Evolutionary conservation across 2,797 vertebrate genomes (phyloP), one percentile per base, ranked within the genome.

Genomic region (Merluccius polli): DNA sequence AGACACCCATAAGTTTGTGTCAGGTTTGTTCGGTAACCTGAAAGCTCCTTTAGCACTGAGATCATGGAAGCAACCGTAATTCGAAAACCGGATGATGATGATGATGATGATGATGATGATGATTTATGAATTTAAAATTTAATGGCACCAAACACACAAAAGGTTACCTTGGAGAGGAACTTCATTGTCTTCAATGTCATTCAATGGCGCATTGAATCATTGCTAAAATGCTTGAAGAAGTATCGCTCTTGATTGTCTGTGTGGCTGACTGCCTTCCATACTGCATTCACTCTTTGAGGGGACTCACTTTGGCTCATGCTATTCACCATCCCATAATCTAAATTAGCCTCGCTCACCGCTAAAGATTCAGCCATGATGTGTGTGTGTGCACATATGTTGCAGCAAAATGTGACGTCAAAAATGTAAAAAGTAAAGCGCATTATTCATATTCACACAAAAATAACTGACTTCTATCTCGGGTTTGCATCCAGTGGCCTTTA

Each of bases 21-120:
- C 29, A 21, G 41, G 41, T 73, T 4, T 73, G 44, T 32, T 59
- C 29, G 30, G 44, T 73, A 52, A n/a, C 44, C 30, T 32, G 41
- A 63, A 59, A 73, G 44, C 72, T 32, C 72, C 44, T 65, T 73
- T 33, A 63, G 72, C 72, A 52, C 30, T 73, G 72, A 59, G 18
- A 32, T 31, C 44, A 33, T 27, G 59, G 10, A 27, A 65, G 59
- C 59, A 65, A 65, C n/a, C 59, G 24, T 59, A 59, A 65, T 65
- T 65, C 24, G 59, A 65, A 3, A 59, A 48, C 12, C 15, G 44
- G 44, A 35, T 8, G 33, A 35, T 35, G 8, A 35, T 35, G 33
- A 59, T 59, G n/a, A 24, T n/a, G 44, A 59, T 24, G 52, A 24
- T 24, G 52, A 59, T 59, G n/a, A 59, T 59, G 52, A 59, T 24